Conservation (phyloP, 2,888 invertebrate genomes). For the Drosophila stalkeri region DNA sequence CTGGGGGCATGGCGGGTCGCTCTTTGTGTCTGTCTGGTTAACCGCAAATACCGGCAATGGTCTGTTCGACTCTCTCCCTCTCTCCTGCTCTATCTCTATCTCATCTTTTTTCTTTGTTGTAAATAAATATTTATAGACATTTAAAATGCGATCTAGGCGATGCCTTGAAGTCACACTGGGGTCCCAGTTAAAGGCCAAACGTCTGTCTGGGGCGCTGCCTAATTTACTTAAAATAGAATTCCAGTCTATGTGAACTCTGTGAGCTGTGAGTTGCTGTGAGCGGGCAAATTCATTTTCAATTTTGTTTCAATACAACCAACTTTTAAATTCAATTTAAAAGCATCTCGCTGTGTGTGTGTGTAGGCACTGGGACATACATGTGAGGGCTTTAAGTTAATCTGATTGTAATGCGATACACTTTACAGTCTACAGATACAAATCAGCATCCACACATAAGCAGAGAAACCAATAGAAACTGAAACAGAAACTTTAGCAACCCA, state of each 20-base stretch:
- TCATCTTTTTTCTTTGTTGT: conserved; percentile 10
- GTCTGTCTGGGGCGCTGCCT: conserved; percentile 29
- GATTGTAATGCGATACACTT: conserved; percentile 78
- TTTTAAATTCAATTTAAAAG: conserved; percentile 73
- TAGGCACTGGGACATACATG: conserved; percentile 22
- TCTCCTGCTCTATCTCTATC: too few species aligned
- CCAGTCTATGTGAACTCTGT: conserved; percentile 4
- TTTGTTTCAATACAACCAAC: conserved; percentile 65
- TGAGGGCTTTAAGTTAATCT: conserved; percentile 75
- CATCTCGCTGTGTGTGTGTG: not conserved
- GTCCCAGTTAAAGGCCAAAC: conserved; percentile 21
- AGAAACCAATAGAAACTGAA: conserved; percentile 43
- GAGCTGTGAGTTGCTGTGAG: conserved; percentile 12
- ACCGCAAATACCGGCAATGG: conserved; percentile 42
- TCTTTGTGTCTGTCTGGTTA: conserved; percentile 35
- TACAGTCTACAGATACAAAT: conserved; percentile 76
- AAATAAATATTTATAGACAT: conserved; percentile 74
- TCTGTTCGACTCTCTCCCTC: conserved; percentile 3
- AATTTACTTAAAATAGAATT: conserved; percentile 69
- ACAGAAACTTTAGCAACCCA: conserved; percentile 38
- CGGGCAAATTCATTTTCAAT: conserved; percentile 71
- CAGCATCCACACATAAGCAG: conserved; percentile 67
- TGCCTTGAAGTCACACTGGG: conserved; percentile 8
- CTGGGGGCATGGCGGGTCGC: not conserved
- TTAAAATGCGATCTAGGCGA: conserved; percentile 63